Evolutionary conservation across 2,888 invertebrate species (phyloP).

Genomic region (Protophormia terraenovae): DNA sequence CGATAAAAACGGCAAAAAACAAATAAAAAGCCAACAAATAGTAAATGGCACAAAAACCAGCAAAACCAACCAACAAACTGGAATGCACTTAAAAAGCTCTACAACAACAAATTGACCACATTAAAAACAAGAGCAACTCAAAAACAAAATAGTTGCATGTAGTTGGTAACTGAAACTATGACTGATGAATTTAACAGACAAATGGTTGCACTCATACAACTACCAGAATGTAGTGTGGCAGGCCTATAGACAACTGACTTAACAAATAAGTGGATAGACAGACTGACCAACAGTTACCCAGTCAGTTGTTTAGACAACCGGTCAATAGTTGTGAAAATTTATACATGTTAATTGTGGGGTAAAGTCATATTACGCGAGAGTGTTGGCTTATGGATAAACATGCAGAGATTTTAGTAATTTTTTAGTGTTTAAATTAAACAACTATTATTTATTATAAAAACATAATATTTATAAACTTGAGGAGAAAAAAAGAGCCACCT

Average conservation of each 20-base stretch:
- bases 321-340: background rate
- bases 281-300: background rate
- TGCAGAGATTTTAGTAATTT: background rate
- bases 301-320: background rate
- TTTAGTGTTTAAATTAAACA: background rate
- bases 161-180: slow-evolving; percentile 6
- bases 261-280: background rate
- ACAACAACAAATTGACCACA: slow-evolving; percentile 53
- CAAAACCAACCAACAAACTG: slow-evolving; percentile 39
- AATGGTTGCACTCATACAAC: background rate
- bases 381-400: background rate
- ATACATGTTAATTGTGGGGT: background rate
- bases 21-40: slow-evolving; percentile 38
- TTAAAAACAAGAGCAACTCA: slow-evolving; percentile 42
- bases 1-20: slow-evolving; percentile 28
- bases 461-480: background rate
- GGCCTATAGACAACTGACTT: background rate
- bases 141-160: slow-evolving; percentile 27
- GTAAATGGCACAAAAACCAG: slow-evolving; percentile 32
- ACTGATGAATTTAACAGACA: slow-evolving; percentile 3
- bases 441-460: slow-evolving; percentile 12
- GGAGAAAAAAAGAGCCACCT: background rate
- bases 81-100: slow-evolving; percentile 40
- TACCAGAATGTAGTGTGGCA: background rate
- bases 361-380: background rate